Conservation (phyloP, 1,140 invertebrate species). For the Aphidius ervi region DNA sequence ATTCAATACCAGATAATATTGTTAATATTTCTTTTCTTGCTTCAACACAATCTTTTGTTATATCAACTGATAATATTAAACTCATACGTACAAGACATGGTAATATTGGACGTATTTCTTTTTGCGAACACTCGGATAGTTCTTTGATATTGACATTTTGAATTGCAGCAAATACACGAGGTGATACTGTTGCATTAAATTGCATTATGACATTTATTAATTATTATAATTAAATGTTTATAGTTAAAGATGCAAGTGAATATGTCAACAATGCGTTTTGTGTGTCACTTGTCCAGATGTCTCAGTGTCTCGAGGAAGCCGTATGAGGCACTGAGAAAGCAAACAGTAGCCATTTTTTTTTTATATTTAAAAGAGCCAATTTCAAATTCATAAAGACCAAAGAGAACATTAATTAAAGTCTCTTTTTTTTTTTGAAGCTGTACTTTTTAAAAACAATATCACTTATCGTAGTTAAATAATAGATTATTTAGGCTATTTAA, state of each 20-base stretch:
- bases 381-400: too few species aligned
- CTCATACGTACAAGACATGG: conserved; percentile 92
- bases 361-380: too few species aligned
- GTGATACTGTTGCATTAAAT: conserved; percentile 50
- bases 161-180: conserved; percentile 70
- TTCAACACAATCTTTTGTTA: conserved; percentile 75
- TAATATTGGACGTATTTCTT: conserved; percentile 81
- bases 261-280: too few species aligned
- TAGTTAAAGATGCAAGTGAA: not conserved
- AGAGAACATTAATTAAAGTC: too few species aligned
- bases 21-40: conserved; percentile 83
- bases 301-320: too few species aligned
- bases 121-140: conserved; percentile 63
- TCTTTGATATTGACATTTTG: conserved; percentile 74
- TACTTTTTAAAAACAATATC: too few species aligned
- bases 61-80: conserved; percentile 82
- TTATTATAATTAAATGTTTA: not conserved
- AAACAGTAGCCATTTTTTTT: too few species aligned
- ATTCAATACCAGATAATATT: conserved; percentile 84
- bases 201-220: conserved; percentile 31
- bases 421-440: too few species aligned
- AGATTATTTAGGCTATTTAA: too few species aligned
- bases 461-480: too few species aligned
- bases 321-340: too few species aligned
- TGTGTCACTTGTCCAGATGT: too few species aligned